A percentile compares a stretch with the other conserved stretches of the same genome.
Evolutionary conservation across 1,140 invertebrate genomes (phyloP).

Genomic region (Aphelinus certus): DNA sequence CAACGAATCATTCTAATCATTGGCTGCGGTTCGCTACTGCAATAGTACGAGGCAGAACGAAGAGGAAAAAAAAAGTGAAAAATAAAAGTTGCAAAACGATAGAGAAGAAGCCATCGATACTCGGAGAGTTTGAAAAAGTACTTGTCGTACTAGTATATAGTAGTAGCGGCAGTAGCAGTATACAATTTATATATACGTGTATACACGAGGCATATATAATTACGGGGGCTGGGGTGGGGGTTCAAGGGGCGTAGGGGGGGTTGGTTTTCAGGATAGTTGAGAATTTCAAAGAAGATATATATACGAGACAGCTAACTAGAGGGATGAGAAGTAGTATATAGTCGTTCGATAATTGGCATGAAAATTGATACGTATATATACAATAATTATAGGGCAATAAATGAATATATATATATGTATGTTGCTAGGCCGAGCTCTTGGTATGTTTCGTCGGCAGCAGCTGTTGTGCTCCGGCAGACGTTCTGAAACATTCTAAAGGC

Average conservation of each 20-base stretch:
- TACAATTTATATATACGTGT: background rate
- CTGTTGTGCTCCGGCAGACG: background rate
- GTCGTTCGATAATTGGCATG: background rate
- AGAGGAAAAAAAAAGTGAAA: too few species aligned
- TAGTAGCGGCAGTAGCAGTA: too few species aligned
- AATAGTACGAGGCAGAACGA: too few species aligned
- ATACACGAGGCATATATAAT: background rate
- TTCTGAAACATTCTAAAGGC: constrained; percentile 39
- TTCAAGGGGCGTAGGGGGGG: too few species aligned
- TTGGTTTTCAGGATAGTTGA: background rate
- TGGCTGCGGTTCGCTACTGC: too few species aligned
- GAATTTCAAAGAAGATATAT: constrained; percentile 16
- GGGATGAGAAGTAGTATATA: constrained; percentile 2
- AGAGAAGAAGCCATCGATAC: background rate
- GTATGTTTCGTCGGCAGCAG: constrained; percentile 3
- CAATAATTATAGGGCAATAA: background rate
- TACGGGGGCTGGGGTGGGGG: background rate
- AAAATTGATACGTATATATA: constrained; percentile 19
- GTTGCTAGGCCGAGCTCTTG: too few species aligned
- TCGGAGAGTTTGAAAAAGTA: constrained; percentile 13
- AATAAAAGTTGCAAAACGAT: too few species aligned
- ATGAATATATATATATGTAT: background rate
- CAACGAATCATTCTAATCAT: too few species aligned
- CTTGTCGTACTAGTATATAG: too few species aligned
- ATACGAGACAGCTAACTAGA: constrained; percentile 18